These are phyloP conservation scores for Montipora efflorescens DNA, from an alignment of 64 coral and sea anemone species.

Conservation along the genomic window DNA sequence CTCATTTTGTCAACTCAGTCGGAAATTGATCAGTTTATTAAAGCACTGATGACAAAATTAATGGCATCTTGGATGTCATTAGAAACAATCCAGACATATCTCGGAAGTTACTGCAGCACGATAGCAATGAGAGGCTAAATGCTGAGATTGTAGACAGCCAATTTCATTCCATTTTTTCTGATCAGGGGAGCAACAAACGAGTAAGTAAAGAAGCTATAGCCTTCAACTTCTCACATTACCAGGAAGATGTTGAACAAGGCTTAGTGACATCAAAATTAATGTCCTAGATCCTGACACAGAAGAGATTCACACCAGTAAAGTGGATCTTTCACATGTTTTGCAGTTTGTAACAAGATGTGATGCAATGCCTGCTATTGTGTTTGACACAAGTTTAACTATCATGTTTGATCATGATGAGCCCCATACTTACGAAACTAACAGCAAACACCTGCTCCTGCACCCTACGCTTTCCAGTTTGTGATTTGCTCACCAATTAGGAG, in stretches of 20 bases:
- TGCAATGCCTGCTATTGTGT: constrained; percentile 68
- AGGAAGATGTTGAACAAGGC: constrained; percentile 71
- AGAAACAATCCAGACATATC: constrained; percentile 59
- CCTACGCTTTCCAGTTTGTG: constrained; percentile 55
- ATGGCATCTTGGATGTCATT: constrained; percentile 65
- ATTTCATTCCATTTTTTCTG: constrained; percentile 46
- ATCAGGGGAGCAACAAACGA: constrained; percentile 64
- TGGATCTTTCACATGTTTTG: constrained; percentile 60
- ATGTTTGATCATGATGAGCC: constrained; percentile 60
- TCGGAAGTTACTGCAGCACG: constrained; percentile 30
- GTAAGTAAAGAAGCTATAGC: constrained; percentile 65
- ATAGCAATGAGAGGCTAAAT: constrained; percentile 43
- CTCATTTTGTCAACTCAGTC: constrained; percentile 59
- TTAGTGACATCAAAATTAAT: constrained; percentile 4
- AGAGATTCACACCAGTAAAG: constrained; percentile 27
- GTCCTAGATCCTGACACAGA: constrained; percentile 57
- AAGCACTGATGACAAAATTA: constrained; percentile 43
- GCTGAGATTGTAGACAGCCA: constrained; percentile 70
- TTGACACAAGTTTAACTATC: constrained; percentile 54
- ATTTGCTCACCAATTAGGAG: constrained; percentile 57
- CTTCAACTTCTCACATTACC: constrained; percentile 66
- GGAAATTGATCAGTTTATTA: constrained; percentile 76
- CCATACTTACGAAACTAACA: constrained; percentile 53
- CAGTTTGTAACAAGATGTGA: constrained; percentile 75
- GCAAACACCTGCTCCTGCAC: constrained; percentile 74